phyloP scores from a whole-genome alignment of 2,888 invertebrate genomes.

The Drosophila infuscata region DNA sequence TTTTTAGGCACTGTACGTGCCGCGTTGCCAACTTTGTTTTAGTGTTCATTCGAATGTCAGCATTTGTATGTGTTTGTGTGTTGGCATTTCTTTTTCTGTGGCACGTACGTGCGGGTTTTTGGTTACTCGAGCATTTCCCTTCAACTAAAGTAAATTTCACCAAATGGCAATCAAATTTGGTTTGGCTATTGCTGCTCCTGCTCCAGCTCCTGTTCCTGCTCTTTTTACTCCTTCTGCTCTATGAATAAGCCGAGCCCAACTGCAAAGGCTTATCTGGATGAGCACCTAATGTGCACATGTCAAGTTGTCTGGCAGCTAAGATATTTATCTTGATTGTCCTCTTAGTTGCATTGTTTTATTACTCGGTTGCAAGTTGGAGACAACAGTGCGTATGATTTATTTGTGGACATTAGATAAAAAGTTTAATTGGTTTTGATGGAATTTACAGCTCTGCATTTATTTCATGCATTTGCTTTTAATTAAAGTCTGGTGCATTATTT shows the following conservation, averaged over 20 bases:
- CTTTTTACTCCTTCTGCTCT: constrained; percentile 10
- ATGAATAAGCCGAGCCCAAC: constrained; percentile 43
- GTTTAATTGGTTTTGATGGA: constrained; percentile 77
- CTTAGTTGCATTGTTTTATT: constrained; percentile 8
- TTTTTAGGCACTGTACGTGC: constrained; percentile 56
- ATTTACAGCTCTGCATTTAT: constrained; percentile 42
- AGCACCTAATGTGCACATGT: constrained; percentile 67
- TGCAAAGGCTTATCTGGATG: constrained; percentile 57
- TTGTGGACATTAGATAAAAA: constrained; percentile 55
- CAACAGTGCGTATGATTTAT: constrained; percentile 76
- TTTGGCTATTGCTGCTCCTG: constrained; percentile 21
- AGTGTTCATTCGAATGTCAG: constrained; percentile 11
- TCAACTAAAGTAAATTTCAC: constrained; percentile 48
- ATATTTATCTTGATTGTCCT: constrained; percentile 65
- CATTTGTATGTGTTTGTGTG: constrained; percentile 14
- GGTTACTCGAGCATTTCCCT: constrained; percentile 45
- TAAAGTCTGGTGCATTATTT: constrained; percentile 48
- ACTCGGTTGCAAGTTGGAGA: constrained; percentile 27
- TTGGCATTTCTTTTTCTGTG: constrained; percentile 10
- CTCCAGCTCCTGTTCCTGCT: constrained; percentile 5
- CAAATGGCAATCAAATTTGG: constrained; percentile 66
- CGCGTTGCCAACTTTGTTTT: constrained; percentile 41
- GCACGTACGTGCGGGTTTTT: constrained; percentile 48
- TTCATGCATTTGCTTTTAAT: constrained; percentile 70
- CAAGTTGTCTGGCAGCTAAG: constrained; percentile 48